phyloP scores from a whole-genome alignment of 2,113 vertebrate genomes.

The Irena cyanogastra region DNA sequence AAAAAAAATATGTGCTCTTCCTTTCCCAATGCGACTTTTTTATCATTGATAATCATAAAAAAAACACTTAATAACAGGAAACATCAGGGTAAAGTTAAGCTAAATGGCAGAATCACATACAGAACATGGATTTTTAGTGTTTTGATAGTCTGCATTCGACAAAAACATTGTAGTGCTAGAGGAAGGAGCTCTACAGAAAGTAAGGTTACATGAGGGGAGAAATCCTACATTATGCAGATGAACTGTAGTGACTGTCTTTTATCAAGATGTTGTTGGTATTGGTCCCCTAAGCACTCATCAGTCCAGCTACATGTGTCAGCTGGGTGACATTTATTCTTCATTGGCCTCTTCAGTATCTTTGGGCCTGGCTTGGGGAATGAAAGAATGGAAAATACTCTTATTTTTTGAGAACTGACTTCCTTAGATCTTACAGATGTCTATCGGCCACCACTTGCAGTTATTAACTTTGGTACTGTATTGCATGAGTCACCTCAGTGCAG shows the following conservation, averaged over 20 bases:
- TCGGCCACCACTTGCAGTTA: neutral
- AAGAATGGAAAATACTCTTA: neutral
- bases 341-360: neutral
- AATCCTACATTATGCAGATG: neutral
- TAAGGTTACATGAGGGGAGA: neutral
- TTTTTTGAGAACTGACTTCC: neutral
- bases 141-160: neutral
- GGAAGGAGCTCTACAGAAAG: neutral
- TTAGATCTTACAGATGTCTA: neutral
- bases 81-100: neutral
- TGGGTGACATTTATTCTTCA: neutral
- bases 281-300: neutral
- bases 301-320: neutral
- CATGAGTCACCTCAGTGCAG: neutral
- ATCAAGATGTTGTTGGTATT: neutral
- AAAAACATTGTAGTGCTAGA: neutral
- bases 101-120: neutral
- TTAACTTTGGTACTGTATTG: neutral
- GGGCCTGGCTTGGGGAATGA: neutral
- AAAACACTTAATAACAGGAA: neutral
- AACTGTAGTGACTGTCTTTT: neutral
- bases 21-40: neutral
- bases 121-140: neutral
- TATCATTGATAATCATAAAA: neutral
- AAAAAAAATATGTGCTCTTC: neutral